Evolutionary conservation across 2,888 invertebrate genomes (phyloP).

Genomic region (Limnephilus auricula): DNA sequence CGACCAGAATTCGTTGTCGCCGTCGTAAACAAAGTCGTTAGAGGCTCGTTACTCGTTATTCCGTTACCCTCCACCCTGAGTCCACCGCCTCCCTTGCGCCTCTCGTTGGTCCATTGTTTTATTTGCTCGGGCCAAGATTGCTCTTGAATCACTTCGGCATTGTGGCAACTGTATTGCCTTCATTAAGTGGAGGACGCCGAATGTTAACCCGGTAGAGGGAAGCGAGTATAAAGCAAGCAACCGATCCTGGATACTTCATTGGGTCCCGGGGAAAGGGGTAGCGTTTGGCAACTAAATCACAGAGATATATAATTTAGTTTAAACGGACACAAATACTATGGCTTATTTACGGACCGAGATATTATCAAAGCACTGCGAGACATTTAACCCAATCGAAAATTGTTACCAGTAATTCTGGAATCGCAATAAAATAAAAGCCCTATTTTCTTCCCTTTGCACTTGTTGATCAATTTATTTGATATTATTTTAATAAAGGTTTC

Average conservation of each 20-base stretch:
- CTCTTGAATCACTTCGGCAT: slow-evolving; percentile 27
- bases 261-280: neutral
- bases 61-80: neutral
- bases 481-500: too few relatives aligned
- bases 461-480: neutral
- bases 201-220: neutral
- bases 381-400: neutral
- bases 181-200: slow-evolving; percentile 13
- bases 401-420: neutral
- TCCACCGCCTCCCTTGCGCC: neutral
- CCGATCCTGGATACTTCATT: neutral
- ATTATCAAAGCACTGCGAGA: neutral
- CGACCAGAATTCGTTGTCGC: neutral
- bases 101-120: slow-evolving; percentile 19
- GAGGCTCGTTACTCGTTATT: neutral
- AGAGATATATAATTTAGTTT: neutral
- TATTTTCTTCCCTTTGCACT: neutral
- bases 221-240: neutral
- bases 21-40: neutral
- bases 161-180: slow-evolving; percentile 32
- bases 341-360: neutral
- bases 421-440: neutral
- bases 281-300: neutral
- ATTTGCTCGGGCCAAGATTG: slow-evolving; percentile 35
- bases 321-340: neutral